These are phyloP conservation scores for Glyphotaelius pellucidus DNA, from an alignment of 2,888 invertebrate genomes.

Conservation along the genomic window DNA sequence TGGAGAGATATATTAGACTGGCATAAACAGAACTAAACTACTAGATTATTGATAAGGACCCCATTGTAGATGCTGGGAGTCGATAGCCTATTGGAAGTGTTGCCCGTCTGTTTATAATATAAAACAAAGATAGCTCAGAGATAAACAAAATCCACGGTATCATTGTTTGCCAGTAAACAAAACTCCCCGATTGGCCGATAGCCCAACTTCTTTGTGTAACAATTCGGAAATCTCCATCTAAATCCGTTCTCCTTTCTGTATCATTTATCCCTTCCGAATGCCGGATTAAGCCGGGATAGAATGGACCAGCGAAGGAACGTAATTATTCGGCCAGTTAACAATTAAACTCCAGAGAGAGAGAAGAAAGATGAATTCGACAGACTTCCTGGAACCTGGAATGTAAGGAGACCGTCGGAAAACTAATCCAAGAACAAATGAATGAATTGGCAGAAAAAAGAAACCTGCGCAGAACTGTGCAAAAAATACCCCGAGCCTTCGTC, in stretches of 20 bases:
- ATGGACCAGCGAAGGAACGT: conserved; percentile 39
- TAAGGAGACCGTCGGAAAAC: conserved; percentile 48
- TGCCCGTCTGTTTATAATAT: conserved; percentile 26
- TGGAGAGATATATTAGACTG: background rate
- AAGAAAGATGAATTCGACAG: conserved; percentile 14
- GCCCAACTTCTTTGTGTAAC: conserved; percentile 39
- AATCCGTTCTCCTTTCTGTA: conserved; percentile 27
- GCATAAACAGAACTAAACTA: background rate
- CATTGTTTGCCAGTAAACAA: conserved; percentile 43
- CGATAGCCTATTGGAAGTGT: conserved; percentile 20
- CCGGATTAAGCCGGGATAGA: conserved; percentile 33
- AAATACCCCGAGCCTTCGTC: conserved; percentile 38
- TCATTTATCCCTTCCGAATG: conserved; percentile 33
- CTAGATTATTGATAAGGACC: background rate
- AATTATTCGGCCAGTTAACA: conserved; percentile 46
- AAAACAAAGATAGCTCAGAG: conserved; percentile 25
- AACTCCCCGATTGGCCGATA: conserved; percentile 44
- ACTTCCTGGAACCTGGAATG: conserved; percentile 52
- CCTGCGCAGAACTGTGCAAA: conserved; percentile 40
- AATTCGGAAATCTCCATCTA: conserved; percentile 24
- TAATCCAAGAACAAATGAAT: conserved; percentile 58
- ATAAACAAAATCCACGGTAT: conserved; percentile 26
- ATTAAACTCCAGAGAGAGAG: conserved; percentile 30
- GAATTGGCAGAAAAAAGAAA: conserved; percentile 55
- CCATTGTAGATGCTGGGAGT: background rate